Evolutionary conservation across 2,797 vertebrate genomes (phyloP).

Genomic region (Trichosurus vulpecula): DNA sequence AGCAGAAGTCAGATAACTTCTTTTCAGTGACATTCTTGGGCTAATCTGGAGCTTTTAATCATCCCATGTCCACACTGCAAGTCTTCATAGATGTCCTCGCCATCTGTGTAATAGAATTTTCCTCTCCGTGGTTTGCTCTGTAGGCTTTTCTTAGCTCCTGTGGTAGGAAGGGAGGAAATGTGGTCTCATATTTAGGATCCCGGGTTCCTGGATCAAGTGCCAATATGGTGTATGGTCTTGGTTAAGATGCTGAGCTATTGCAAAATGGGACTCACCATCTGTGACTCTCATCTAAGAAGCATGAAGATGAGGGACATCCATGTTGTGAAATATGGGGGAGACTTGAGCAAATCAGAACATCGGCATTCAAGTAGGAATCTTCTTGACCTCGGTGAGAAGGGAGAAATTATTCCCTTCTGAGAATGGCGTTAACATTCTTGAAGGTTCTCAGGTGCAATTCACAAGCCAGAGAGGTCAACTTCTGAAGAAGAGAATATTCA

Average conservation of each 20-base stretch:
- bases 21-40: background rate
- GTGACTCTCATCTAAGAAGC: background rate
- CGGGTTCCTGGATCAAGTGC: slow-evolving; percentile 17
- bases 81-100: background rate
- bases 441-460: background rate
- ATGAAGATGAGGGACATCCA: background rate
- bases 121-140: background rate
- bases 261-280: background rate
- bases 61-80: background rate
- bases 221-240: background rate
- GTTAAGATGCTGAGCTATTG: background rate
- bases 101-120: background rate
- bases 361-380: background rate
- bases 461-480: background rate
- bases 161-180: slow-evolving; percentile 14
- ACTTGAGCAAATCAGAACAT: background rate
- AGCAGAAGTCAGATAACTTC: background rate
- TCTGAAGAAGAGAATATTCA: background rate
- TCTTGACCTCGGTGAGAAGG: background rate
- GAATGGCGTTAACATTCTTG: background rate
- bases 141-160: slow-evolving; percentile 41
- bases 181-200: background rate
- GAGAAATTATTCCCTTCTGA: background rate
- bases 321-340: background rate
- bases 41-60: background rate